phyloP scores from a whole-genome alignment of 2,888 invertebrate genomes.

The Trissoscelio sp. region DNA sequence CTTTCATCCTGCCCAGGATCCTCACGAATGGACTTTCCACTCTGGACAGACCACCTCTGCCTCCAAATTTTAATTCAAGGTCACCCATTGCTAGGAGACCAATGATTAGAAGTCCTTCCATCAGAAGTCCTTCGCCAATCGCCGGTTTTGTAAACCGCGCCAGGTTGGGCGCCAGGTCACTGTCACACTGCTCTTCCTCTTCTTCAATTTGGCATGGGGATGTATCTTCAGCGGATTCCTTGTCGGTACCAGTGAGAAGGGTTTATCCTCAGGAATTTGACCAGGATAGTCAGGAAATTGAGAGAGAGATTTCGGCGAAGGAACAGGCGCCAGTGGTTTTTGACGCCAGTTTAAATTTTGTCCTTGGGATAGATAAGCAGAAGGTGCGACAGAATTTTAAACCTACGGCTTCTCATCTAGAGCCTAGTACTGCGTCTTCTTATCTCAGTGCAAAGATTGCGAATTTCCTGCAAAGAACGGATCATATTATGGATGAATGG shows the following conservation, averaged over 20 bases:
- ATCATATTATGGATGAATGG: conserved; percentile 96
- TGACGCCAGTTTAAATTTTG: conserved; percentile 92
- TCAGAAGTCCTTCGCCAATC: conserved; percentile 73
- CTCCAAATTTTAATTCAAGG: conserved; percentile 71
- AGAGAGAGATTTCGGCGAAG: conserved; percentile 85
- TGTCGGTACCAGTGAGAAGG: conserved; percentile 60
- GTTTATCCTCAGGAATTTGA: conserved; percentile 80
- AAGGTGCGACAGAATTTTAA: conserved; percentile 88
- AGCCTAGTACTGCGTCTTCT: conserved; percentile 91
- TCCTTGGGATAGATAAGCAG: conserved; percentile 89
- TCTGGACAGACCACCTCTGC: conserved; percentile 70
- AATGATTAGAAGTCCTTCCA: background rate
- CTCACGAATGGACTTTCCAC: conserved; percentile 8
- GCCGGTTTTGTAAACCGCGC: conserved; percentile 21
- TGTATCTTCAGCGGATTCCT: conserved; percentile 82
- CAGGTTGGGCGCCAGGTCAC: conserved; percentile 24
- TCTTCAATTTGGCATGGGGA: conserved; percentile 71
- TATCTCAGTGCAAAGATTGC: conserved; percentile 90
- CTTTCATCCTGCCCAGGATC: background rate
- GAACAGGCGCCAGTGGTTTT: conserved; percentile 92
- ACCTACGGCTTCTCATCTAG: conserved; percentile 90
- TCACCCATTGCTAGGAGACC: conserved; percentile 67
- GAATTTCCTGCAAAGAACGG: conserved; percentile 91
- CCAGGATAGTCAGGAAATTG: conserved; percentile 82
- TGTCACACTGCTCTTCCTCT: conserved; percentile 57